Percentiles rank a stretch among this genome's conserved stretches.
These are phyloP conservation scores for Slavum lentiscoides DNA, from an alignment of 2,888 invertebrate genomes.

Conservation along the genomic window DNA sequence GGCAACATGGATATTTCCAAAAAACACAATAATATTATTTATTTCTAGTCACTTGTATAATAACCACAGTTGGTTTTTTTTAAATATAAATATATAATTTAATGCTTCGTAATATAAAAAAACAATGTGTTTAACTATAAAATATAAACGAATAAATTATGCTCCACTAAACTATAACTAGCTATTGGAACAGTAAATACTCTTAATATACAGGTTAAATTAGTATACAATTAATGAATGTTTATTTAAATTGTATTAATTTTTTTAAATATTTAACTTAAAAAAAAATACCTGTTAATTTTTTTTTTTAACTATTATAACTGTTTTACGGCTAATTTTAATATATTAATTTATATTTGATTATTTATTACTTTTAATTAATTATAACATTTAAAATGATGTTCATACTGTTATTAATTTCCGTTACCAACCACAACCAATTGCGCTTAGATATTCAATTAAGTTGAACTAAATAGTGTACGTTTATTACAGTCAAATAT, in stretches of 20 bases:
- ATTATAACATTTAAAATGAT: conserved; percentile 20
- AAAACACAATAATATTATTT: background rate
- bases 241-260: background rate
- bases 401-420: background rate
- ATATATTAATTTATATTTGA: background rate
- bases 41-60: background rate
- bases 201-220: background rate
- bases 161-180: background rate
- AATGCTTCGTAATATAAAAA: background rate
- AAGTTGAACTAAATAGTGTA: conserved; percentile 32
- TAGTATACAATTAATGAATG: background rate
- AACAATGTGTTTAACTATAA: background rate
- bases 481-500: conserved; percentile 40
- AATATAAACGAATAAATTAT: background rate
- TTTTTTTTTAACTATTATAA: background rate
- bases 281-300: too few relatives aligned
- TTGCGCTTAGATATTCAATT: conserved; percentile 29
- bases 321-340: background rate
- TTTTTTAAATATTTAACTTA: background rate
- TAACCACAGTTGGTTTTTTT: background rate
- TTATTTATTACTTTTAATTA: background rate
- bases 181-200: too few relatives aligned
- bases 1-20: too few relatives aligned
- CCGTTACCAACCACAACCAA: conserved; percentile 21
- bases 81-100: background rate